phyloP scores from a whole-genome alignment of 1,140 invertebrate species.

The Solenopsis invicta region DNA sequence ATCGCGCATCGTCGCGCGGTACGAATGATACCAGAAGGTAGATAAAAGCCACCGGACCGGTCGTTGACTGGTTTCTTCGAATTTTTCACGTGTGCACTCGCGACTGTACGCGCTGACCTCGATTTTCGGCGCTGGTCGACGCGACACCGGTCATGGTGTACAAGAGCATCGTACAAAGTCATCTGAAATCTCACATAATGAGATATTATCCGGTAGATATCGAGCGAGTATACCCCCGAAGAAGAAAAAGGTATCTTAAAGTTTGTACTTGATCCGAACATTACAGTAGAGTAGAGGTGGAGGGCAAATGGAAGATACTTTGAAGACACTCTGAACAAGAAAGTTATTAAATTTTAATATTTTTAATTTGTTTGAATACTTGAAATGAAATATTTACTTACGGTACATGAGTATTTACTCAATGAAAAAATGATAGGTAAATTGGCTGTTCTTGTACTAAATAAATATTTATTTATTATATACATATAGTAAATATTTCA shows the following conservation, averaged over 20 bases:
- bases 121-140: slow-evolving; percentile 58
- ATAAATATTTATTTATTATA: no score
- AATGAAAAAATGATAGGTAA: no score
- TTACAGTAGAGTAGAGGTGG: no score
- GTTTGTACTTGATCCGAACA: background rate
- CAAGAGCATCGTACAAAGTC: background rate
- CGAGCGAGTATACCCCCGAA: no score
- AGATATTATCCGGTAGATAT: background rate
- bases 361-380: no score
- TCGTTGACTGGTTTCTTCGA: slow-evolving; percentile 69
- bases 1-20: slow-evolving; percentile 2
- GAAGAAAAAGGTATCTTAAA: slow-evolving; percentile 2
- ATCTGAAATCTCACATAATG: background rate
- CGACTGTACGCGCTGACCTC: slow-evolving; percentile 58
- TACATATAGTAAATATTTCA: no score
- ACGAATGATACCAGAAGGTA: slow-evolving; percentile 19
- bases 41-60: slow-evolving; percentile 53
- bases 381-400: no score
- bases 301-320: background rate
- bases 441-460: no score
- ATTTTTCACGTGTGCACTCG: slow-evolving; percentile 66
- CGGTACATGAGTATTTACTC: no score
- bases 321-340: background rate
- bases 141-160: background rate
- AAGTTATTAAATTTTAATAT: no score